Base-by-base conservation (phyloP, 2,797 vertebrate genomes). In the Enteromius radiatus region DNA sequence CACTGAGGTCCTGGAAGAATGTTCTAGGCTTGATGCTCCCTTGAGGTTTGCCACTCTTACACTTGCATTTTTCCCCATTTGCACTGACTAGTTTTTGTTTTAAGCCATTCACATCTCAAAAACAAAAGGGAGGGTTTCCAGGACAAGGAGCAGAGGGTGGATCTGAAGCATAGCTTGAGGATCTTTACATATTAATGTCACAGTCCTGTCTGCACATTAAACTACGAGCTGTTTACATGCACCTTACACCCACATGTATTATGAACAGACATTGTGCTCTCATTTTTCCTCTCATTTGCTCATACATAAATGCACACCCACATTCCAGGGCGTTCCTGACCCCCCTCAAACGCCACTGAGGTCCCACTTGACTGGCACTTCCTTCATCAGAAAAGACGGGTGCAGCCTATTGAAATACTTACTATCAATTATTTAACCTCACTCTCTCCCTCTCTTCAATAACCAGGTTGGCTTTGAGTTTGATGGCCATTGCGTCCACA, bases 341-440 rank as follows among this genome's bases (percentile, higher is more conserved):
- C 14, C 21, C 31, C 63, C 36, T 82, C 76, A 59, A 83, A 82
- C 64, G 38, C 54, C 65, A 23, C 65, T 11, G 75, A 77, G 63
- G 47, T 56, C 67, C 56, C 75, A 45, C 68, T 59, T 94, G 94
- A 94, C 64, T 91, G 94, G 93, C 93, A 87, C 89, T 75, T 82
- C 75, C 49, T 89, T 94, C 89, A 95, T 94, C 85, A 90, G 90
- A 86, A 84, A 84, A 89, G 94, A 95, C 92, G 74, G 90, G 92
- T 93, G 91, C 93, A 92, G 92, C 91, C 91, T 89, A 92, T 94
- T 93, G 93, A 93, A 92, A 93, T 93, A 94, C 94, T 94, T 94
- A 94, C 89, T 90, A 94, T 95, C 85, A 94, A 95, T 95, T 91
- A 95, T 95, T 95, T 89, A 94, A 43, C 84, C 84, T 79, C 90